A percentile compares a stretch with the other conserved stretches of the same genome.
These are phyloP conservation scores for Alethe diademata DNA, from an alignment of 2,113 vertebrate species.

Conservation along the genomic window DNA sequence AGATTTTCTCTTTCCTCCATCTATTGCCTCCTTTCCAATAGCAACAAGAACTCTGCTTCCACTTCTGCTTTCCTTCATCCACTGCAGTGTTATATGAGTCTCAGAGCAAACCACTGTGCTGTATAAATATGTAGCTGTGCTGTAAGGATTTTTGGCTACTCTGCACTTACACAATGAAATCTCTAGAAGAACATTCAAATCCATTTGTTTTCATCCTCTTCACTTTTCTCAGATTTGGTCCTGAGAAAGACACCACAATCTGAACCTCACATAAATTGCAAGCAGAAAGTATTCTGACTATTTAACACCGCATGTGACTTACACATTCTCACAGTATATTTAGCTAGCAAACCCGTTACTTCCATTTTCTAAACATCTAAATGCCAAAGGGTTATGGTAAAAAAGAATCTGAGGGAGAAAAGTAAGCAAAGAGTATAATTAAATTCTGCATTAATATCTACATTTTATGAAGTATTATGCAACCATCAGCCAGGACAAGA, in stretches of 20 bases:
- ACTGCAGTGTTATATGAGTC: not conserved
- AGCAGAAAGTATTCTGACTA: not conserved
- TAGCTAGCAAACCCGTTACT: not conserved
- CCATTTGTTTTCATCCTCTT: not conserved
- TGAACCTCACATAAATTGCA: not conserved
- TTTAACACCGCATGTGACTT: not conserved
- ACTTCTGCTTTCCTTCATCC: constrained; percentile 19
- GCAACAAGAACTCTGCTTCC: not conserved
- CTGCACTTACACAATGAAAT: not conserved
- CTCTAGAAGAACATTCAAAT: not conserved
- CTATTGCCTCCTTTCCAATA: not conserved
- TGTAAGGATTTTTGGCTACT: not conserved
- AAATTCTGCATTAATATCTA: not conserved
- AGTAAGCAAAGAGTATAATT: not conserved
- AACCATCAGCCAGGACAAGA: not conserved
- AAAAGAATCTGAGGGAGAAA: not conserved
- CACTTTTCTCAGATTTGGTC: not conserved
- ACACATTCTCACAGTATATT: not conserved
- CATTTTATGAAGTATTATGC: not conserved
- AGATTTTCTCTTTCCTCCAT: not conserved
- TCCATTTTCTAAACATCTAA: not conserved
- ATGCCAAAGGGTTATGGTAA: not conserved
- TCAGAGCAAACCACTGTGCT: not conserved
- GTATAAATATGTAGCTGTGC: not conserved
- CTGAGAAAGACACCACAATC: not conserved